phyloP scores from a whole-genome alignment of 2,113 vertebrate species.

The Circaetus gallicus region DNA sequence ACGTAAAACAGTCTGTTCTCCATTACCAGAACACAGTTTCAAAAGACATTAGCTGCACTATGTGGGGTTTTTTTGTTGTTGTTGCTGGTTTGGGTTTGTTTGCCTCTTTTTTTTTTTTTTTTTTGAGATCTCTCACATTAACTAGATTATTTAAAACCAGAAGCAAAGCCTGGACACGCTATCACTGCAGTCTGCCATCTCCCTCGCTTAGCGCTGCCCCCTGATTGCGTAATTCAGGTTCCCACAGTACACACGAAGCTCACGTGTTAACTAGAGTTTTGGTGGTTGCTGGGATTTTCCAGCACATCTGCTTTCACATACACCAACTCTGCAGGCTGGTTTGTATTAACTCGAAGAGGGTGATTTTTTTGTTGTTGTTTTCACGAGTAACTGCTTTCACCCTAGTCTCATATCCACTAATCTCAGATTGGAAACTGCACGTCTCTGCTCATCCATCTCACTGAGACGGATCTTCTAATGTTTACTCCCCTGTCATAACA shows the following conservation, averaged over 20 bases:
- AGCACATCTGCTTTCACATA: not conserved
- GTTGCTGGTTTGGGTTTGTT: not conserved
- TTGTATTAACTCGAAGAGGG: not conserved
- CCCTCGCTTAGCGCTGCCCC: not conserved
- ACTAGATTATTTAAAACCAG: slow-evolving; percentile 24
- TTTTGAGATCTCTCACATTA: not conserved
- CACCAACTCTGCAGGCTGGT: not conserved
- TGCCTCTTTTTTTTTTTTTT: not conserved
- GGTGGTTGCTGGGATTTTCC: not conserved
- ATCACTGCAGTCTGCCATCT: not conserved
- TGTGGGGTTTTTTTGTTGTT: fast-evolving
- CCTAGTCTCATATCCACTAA: not conserved
- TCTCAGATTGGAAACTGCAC: not conserved
- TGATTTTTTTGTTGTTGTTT: not conserved
- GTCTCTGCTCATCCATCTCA: not conserved
- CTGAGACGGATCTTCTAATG: not conserved
- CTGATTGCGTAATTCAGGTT: not conserved
- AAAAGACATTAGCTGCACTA: not conserved
- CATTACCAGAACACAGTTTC: not conserved
- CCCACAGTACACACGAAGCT: not conserved
- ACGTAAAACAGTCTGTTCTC: not conserved
- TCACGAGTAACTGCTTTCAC: not conserved
- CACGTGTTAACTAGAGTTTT: not conserved
- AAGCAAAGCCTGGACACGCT: not conserved
- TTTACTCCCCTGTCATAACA: not conserved